Evolutionary conservation across 2,888 invertebrate species (phyloP), one percentile per base, ranked within the genome.

Genomic region (Polymixis flavicincta): DNA sequence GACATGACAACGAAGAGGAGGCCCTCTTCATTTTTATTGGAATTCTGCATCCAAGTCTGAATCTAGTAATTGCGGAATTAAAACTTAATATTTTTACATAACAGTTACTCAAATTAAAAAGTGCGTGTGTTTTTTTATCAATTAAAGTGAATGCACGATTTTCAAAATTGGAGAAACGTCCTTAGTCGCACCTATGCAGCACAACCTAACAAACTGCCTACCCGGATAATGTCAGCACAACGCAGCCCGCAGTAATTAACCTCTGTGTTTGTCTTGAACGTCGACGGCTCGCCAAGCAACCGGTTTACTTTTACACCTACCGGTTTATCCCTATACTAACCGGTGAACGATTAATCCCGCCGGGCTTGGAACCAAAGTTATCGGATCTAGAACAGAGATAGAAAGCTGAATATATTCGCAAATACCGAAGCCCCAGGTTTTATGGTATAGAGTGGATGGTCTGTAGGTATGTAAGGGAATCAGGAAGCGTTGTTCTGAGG

Each of bases 221-320:
- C 55, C 48, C 67, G 78, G 82, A 73, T 76, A 71, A 74, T 64
- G 75, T 77, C 66, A 60, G 65, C 63, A 68, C 64, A 66, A 67
- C 74, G 54, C 69, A 67, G 45, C 42, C 57, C 67, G 66, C 67
- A 57, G 78, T 87, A 83, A 85, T 86, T 86, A 86, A 79, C 85
- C 78, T 74, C 73, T 48, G 68, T 83, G 85, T 88, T 88, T 83
- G 82, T 79, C 75, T 85, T 82, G 68, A 74, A 67, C 82, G 76
- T 64, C 74, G 71, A 65, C 78, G 68, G 71, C 70, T 75, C 74
- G 28, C 22, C 48, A 61, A 65, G 71, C 55, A 55, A 67, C 54
- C 70, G 52, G 71, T 66, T 86, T 74, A 78, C 75, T 83, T 87
- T 77, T 71, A 70, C 70, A 76, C 77, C 73, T 83, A 76, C 73